Evolutionary conservation across 2,888 invertebrate species (phyloP).

Genomic region (Lypha dubia): DNA sequence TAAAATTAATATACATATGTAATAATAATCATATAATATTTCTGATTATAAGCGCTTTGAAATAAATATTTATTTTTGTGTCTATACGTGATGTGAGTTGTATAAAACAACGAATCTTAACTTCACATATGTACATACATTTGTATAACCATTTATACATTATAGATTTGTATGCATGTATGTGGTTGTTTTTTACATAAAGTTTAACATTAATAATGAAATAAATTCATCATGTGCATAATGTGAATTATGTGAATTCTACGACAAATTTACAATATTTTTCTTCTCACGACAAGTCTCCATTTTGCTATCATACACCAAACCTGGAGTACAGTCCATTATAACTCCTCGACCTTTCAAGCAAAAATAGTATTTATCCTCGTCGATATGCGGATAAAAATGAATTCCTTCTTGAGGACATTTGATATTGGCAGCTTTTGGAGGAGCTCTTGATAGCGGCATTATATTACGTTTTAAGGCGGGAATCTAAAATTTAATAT

Average conservation of each 20-base stretch:
- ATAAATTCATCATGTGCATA: background rate
- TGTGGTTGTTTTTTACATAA: too few relatives aligned
- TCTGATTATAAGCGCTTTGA: background rate
- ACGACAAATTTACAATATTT: slow-evolving; percentile 59
- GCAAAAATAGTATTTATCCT: slow-evolving; percentile 79
- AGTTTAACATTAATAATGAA: background rate
- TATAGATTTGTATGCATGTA: too few relatives aligned
- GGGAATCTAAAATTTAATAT: slow-evolving; percentile 74
- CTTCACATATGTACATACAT: too few relatives aligned
- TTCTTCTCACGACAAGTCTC: slow-evolving; percentile 78
- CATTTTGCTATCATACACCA: slow-evolving; percentile 77
- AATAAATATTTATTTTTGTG: background rate
- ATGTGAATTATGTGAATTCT: background rate
- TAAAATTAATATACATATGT: too few relatives aligned
- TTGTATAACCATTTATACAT: too few relatives aligned
- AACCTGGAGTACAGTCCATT: slow-evolving; percentile 81
- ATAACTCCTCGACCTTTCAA: slow-evolving; percentile 79
- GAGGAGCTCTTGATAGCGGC: slow-evolving; percentile 77
- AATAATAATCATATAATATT: background rate
- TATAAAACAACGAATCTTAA: background rate
- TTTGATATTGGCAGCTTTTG: slow-evolving; percentile 77
- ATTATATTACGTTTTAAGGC: slow-evolving; percentile 77
- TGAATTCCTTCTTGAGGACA: slow-evolving; percentile 78
- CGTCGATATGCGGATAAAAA: slow-evolving; percentile 76
- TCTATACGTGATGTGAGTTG: background rate